phyloP scores from a whole-genome alignment of 2,797 vertebrate species.

The Enoplosus armatus region DNA sequence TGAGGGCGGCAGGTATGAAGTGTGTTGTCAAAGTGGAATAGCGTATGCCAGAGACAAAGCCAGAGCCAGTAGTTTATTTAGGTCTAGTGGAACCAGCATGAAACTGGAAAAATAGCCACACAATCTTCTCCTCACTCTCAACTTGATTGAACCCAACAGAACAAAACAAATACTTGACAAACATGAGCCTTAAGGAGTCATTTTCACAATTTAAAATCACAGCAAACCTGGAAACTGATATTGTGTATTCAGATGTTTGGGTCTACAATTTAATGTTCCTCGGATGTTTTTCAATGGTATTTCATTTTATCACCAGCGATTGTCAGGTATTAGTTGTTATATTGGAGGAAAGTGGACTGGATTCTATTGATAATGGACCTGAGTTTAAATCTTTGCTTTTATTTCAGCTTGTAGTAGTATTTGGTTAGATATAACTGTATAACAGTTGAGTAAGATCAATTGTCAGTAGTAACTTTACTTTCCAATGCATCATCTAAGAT shows the following conservation, averaged over 20 bases:
- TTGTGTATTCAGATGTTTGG: not conserved
- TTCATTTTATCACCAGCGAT: not conserved
- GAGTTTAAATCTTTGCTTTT: not conserved
- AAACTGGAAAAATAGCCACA: slow-evolving; percentile 4
- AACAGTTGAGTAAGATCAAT: not conserved
- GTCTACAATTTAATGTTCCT: not conserved
- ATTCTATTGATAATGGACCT: not conserved
- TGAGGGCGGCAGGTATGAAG: not conserved
- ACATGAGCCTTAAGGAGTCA: not conserved
- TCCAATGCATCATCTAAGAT: not conserved
- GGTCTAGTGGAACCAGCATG: not conserved
- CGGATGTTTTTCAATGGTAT: not conserved
- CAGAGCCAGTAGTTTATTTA: not conserved
- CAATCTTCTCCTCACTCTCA: not conserved
- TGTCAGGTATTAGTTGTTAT: not conserved
- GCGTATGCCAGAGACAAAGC: not conserved
- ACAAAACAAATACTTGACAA: not conserved
- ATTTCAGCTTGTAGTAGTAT: not conserved
- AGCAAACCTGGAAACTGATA: not conserved
- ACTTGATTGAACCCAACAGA: not conserved
- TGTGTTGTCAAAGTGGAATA: not conserved
- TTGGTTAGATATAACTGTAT: not conserved
- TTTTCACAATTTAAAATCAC: not conserved
- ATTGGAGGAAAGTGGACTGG: not conserved
- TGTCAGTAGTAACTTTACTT: not conserved